Percentiles rank a stretch among this genome's conserved stretches.
phyloP scores from a whole-genome alignment of 2,888 invertebrate species.

The Hydraecia micacea region DNA sequence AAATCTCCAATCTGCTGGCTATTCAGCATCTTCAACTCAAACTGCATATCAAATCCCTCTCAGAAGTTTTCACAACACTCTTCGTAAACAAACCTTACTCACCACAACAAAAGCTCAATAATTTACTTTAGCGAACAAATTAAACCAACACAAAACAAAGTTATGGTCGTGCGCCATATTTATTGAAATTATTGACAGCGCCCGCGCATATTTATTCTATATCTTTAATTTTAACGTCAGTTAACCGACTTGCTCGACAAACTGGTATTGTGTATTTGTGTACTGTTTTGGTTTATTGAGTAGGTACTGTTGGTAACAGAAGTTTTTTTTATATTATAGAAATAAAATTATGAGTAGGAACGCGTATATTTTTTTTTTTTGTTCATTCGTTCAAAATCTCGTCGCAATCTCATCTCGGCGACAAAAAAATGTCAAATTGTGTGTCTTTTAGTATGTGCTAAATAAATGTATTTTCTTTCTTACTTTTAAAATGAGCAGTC shows the following conservation, averaged over 20 bases:
- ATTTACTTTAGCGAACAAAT: conserved; percentile 52
- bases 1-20: neutral
- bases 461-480: too few species aligned
- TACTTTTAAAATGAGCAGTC: neutral
- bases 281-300: conserved; percentile 24
- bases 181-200: conserved; percentile 64
- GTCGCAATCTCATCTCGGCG: too few species aligned
- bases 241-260: conserved; percentile 46
- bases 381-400: too few species aligned
- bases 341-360: neutral
- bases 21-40: neutral
- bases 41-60: neutral
- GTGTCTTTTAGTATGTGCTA: too few species aligned
- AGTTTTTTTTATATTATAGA: neutral
- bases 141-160: conserved; percentile 60
- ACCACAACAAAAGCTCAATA: conserved; percentile 50
- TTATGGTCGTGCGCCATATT: conserved; percentile 59
- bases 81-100: conserved; percentile 23
- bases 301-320: conserved; percentile 30
- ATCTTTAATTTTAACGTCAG: conserved; percentile 64
- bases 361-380: too few species aligned
- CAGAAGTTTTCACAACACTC: neutral
- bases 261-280: conserved; percentile 54
- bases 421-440: too few species aligned
- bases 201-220: conserved; percentile 60